Base-by-base conservation (phyloP, 2,797 vertebrate genomes). In the Enteromius unitaeniatus region DNA sequence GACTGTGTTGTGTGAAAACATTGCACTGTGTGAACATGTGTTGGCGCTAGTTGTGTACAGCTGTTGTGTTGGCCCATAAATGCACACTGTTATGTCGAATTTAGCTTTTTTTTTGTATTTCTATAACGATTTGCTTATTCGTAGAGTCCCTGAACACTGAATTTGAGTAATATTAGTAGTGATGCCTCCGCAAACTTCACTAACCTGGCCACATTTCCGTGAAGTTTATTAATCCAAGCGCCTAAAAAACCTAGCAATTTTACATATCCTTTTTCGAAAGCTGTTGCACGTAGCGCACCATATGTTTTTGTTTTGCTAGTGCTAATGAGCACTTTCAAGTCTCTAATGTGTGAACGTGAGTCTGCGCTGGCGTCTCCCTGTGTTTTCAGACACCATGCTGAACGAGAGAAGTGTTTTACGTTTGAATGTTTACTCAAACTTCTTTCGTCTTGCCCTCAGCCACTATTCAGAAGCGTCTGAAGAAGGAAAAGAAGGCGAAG, bases 401-500 rank as follows among this genome's bases (percentile, higher is more conserved):
- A 78, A 77, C 1, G 14, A 84, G 62, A 11, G 13, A 83, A 49
- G 31, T 42, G 60, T 53, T 75, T 34, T 72, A 75, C 75, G 64
- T 60, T 15, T 77, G n/a, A 60, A 51, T 60, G 23, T 21, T 65
- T 40, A 31, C 47, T 86, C 45, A 83, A 68, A 80, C 65, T 40
- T 77, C 37, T 73, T 77, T 73, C 47, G 45, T 67, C 26, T 82
- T 65, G n/a, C 40, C 40, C 69, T 84, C 90, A 98, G 97, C 93
- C 85, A 96, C 94, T 82, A 96, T 97, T 91, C 97, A 98, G 90
- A 96, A 96, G 90, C 95, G 96, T 85, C 94, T 97, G 93, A 97
- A 97, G 94, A 97, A 97, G 91, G 97, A 97, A 92, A 97, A 97
- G 91, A 97, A 96, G 89, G 94, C 94, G 0, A 97, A 97, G 91